These are phyloP conservation scores for Bursaphelenchus okinawaensis DNA, from an alignment of 2,888 invertebrate species.

Conservation along the genomic window DNA sequence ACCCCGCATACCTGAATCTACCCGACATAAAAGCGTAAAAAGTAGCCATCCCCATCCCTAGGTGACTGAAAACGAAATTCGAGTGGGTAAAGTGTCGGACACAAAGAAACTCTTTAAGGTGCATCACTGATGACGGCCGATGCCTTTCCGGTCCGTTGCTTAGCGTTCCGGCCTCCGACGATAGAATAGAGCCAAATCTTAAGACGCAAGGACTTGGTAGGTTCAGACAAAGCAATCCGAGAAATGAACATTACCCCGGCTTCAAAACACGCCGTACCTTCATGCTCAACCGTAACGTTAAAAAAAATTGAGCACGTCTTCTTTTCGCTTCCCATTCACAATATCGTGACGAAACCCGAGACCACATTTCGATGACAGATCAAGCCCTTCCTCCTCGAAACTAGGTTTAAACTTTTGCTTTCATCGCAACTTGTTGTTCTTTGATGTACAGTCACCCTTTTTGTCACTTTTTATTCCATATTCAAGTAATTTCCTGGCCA, in stretches of 20 bases:
- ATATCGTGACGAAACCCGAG: neutral
- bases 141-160: neutral
- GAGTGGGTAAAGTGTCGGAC: constrained; percentile 3
- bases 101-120: neutral
- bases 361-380: too few species aligned
- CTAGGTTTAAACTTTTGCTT: too few species aligned
- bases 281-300: neutral
- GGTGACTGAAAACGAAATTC: too few species aligned
- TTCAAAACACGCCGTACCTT: too few species aligned
- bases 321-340: neutral
- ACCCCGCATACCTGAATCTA: too few species aligned
- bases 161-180: neutral
- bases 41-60: too few species aligned
- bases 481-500: neutral
- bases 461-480: neutral
- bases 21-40: neutral
- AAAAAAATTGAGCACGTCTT: too few species aligned
- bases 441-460: neutral
- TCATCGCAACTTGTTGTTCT: neutral
- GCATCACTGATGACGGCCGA: constrained; percentile 1
- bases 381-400: too few species aligned
- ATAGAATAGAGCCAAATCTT: neutral
- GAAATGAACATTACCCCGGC: constrained; percentile 1
- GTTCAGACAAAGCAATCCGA: neutral
- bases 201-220: neutral